These are phyloP conservation scores for Gymnoscopelus braueri DNA, from an alignment of 2,797 vertebrate genomes.

Conservation along the genomic window DNA sequence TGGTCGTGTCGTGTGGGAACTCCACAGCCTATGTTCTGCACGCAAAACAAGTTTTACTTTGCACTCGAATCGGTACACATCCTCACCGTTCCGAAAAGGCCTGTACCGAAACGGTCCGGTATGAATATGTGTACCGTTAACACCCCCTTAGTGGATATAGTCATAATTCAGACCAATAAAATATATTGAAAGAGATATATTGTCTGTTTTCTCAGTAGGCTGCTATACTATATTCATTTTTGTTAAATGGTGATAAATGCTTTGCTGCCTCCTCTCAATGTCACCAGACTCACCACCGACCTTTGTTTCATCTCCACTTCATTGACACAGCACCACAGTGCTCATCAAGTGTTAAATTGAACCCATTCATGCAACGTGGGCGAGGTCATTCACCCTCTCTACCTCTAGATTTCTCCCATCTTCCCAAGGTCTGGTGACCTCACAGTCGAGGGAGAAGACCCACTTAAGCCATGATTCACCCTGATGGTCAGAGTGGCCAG, in stretches of 20 bases:
- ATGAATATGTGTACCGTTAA: no score
- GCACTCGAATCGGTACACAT: no score
- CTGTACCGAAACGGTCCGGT: no score
- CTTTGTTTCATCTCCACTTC: constrained; percentile 36
- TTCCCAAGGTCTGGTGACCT: constrained; percentile 1
- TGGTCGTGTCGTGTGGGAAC: no score
- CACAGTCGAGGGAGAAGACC: constrained; percentile 2
- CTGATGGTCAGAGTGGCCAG: constrained; percentile 1
- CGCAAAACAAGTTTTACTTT: no score
- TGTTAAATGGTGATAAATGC: constrained; percentile 35
- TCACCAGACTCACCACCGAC: constrained; percentile 6
- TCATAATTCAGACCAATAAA: neutral
- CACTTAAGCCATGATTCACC: constrained; percentile 19
- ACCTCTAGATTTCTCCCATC: constrained; percentile 7
- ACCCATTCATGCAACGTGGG: constrained; percentile 16
- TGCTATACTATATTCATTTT: constrained; percentile 31
- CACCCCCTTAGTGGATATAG: constrained; percentile 7
- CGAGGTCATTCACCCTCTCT: constrained; percentile 8
- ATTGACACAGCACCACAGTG: constrained; percentile 5
- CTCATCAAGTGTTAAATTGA: constrained; percentile 42
- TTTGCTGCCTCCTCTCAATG: constrained; percentile 35
- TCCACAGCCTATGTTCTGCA: no score
- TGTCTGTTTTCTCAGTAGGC: constrained; percentile 13
- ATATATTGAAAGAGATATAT: no score
- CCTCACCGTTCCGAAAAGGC: no score